phyloP scores from a whole-genome alignment of 2,888 invertebrate genomes.

The Drosophila acutilabella region DNA sequence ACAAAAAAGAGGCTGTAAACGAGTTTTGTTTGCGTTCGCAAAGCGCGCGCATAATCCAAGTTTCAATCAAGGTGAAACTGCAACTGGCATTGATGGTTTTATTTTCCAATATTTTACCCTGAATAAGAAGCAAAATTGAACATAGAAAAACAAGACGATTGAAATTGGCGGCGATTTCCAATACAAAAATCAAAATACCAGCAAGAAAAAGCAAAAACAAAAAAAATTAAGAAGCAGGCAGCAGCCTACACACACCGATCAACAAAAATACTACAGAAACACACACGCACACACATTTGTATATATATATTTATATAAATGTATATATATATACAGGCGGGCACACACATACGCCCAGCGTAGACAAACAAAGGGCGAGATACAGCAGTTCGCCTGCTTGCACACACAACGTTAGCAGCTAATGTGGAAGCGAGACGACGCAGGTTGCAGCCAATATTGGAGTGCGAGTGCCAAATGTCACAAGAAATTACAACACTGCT shows the following conservation, averaged over 20 bases:
- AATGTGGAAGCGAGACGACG: conserved; percentile 63
- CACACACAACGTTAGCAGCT: conserved; percentile 20
- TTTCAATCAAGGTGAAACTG: conserved; percentile 73
- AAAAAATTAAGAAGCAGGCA: conserved; percentile 54
- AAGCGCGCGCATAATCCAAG: conserved; percentile 67
- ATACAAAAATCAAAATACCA: conserved; percentile 51
- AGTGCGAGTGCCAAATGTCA: conserved; percentile 78
- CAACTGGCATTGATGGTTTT: conserved; percentile 65
- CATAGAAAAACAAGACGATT: conserved; percentile 10
- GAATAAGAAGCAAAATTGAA: conserved; percentile 14
- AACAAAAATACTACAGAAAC: conserved; percentile 52
- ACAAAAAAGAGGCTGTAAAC: conserved; percentile 49
- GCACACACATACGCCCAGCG: conserved; percentile 23
- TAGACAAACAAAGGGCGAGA: conserved; percentile 57
- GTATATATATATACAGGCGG: no score
- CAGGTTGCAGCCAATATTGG: conserved; percentile 42
- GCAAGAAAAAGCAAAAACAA: conserved; percentile 17
- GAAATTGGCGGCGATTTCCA: conserved; percentile 59
- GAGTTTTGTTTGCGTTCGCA: conserved; percentile 58
- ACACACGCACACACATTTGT: conserved; percentile 20
- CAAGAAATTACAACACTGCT: conserved; percentile 66
- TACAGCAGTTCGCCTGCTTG: conserved; percentile 37
- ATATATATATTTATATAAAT: no score
- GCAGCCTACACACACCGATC: conserved; percentile 22
- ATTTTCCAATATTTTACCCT: conserved; percentile 27